Evolutionary conservation across 2,888 invertebrate species (phyloP).

Genomic region (Chloromyia formosa): DNA sequence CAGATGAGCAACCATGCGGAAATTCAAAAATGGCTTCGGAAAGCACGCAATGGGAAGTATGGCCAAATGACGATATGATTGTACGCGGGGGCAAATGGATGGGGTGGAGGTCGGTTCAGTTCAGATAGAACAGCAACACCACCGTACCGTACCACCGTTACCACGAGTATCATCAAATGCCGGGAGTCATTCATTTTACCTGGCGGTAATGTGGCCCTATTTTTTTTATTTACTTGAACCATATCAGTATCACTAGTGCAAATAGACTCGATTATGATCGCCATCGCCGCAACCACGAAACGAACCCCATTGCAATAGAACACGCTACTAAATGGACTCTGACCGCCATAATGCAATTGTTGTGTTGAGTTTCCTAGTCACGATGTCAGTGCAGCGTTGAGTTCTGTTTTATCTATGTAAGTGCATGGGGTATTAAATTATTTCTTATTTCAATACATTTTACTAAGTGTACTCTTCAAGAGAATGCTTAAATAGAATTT

Average conservation of each 20-base stretch:
- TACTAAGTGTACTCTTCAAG: no score
- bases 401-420: no score
- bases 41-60: slow-evolving; percentile 50
- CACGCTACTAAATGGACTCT: slow-evolving; percentile 19
- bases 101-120: slow-evolving; percentile 1
- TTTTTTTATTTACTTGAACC: not conserved
- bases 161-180: slow-evolving; percentile 8
- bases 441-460: no score
- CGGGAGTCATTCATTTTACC: slow-evolving; percentile 21
- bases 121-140: not conserved
- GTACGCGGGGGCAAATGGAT: not conserved
- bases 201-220: slow-evolving; percentile 15
- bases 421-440: no score
- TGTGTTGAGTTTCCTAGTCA: slow-evolving; percentile 33
- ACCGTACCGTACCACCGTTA: not conserved
- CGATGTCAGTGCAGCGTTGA: slow-evolving; percentile 33
- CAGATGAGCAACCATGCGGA: slow-evolving; percentile 65
- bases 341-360: slow-evolving; percentile 43
- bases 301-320: not conserved
- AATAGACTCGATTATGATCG: slow-evolving; percentile 31
- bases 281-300: not conserved
- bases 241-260: slow-evolving; percentile 11
- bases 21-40: slow-evolving; percentile 54
- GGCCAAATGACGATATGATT: slow-evolving; percentile 32
- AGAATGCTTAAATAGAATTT: no score